These are phyloP conservation scores for Zeuzera pyrina DNA, from an alignment of 2,888 invertebrate species.

Conservation along the genomic window DNA sequence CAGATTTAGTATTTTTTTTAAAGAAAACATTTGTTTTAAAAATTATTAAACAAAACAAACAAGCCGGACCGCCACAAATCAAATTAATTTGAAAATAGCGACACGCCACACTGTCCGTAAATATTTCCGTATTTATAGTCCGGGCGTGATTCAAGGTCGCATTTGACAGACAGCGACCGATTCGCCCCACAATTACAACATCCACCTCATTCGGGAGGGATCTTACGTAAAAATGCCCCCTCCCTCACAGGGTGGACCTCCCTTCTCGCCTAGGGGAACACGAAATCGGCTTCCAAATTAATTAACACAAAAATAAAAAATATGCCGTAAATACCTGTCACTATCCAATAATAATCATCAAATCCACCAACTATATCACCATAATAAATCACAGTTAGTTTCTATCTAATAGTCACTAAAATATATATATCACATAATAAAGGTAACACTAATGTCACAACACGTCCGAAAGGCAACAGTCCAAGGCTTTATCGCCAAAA, in stretches of 20 bases:
- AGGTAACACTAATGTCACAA: slow-evolving; percentile 70
- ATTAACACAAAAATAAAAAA: slow-evolving; percentile 28
- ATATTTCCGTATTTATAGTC: slow-evolving; percentile 69
- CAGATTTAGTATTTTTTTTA: too few relatives aligned
- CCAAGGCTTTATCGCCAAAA: slow-evolving; percentile 58
- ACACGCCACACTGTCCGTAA: slow-evolving; percentile 43
- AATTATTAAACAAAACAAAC: too few relatives aligned
- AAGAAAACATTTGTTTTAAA: too few relatives aligned
- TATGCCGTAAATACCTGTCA: slow-evolving; percentile 43
- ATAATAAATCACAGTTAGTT: slow-evolving; percentile 71
- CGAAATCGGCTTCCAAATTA: slow-evolving; percentile 37
- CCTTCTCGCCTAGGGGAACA: slow-evolving; percentile 15
- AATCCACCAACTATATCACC: slow-evolving; percentile 65
- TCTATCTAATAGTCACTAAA: slow-evolving; percentile 66
- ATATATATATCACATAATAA: slow-evolving; percentile 65
- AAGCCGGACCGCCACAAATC: slow-evolving; percentile 27
- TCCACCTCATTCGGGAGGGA: slow-evolving; percentile 34
- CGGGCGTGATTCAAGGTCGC: slow-evolving; percentile 59
- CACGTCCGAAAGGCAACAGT: slow-evolving; percentile 69
- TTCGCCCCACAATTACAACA: slow-evolving; percentile 40
- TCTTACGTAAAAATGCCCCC: slow-evolving; percentile 49
- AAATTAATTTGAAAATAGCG: slow-evolving; percentile 37
- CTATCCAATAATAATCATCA: slow-evolving; percentile 54
- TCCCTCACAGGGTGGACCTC: slow-evolving; percentile 24
- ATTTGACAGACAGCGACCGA: slow-evolving; percentile 50